These are phyloP conservation scores for Threskiornis aethiopicus DNA, from an alignment of 2,797 vertebrate species.

Conservation along the genomic window DNA sequence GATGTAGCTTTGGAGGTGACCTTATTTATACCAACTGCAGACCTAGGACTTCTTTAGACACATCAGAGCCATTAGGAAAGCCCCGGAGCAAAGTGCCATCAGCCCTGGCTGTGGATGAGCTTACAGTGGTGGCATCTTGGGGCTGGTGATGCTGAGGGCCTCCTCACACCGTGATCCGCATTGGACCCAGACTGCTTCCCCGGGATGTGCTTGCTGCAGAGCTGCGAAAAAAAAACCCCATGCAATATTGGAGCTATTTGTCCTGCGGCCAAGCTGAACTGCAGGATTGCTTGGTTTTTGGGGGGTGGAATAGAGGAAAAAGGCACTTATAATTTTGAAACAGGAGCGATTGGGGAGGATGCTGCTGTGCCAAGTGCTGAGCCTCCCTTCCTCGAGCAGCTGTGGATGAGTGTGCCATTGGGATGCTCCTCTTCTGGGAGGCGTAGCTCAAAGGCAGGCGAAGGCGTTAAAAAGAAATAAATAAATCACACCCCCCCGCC, in stretches of 20 bases:
- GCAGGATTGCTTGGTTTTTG: neutral
- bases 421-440: neutral
- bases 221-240: neutral
- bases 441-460: neutral
- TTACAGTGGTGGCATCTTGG: neutral
- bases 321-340: neutral
- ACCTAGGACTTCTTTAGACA: neutral
- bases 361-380: neutral
- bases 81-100: neutral
- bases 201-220: neutral
- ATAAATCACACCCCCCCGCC: neutral
- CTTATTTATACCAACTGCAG: neutral
- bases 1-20: neutral
- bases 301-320: neutral
- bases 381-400: neutral
- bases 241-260: neutral
- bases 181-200: neutral
- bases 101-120: neutral
- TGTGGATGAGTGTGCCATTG: fast-evolving
- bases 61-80: neutral
- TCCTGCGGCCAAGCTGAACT: neutral
- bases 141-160: neutral
- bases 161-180: neutral
- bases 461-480: neutral
- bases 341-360: no score